Evolutionary conservation across 53 echinoderm and acorn worm genomes (phyloP).

Genomic region (Patiria pectinifera): DNA sequence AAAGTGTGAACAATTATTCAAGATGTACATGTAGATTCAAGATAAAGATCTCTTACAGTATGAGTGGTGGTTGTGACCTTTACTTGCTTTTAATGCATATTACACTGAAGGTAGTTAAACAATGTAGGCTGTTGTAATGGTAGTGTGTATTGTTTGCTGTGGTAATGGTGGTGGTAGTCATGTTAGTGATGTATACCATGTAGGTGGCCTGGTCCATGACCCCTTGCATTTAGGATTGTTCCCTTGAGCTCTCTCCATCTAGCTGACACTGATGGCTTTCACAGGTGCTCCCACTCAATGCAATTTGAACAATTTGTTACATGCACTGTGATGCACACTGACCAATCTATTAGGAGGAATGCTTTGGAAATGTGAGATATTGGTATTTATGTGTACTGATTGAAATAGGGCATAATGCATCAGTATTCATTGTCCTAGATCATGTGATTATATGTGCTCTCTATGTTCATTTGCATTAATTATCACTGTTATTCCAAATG

Average conservation of each 20-base stretch:
- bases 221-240: slow-evolving; percentile 32
- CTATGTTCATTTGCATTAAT: too few species aligned
- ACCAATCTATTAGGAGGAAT: neutral
- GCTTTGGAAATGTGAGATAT: neutral
- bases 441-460: neutral
- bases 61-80: neutral
- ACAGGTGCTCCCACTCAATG: slow-evolving; percentile 49
- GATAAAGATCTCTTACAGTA: too few species aligned
- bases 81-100: neutral
- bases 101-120: neutral
- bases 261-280: slow-evolving; percentile 47
- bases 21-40: neutral
- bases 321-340: slow-evolving; percentile 40
- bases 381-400: neutral
- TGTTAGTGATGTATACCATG: neutral
- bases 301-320: slow-evolving; percentile 47
- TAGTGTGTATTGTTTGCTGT: slow-evolving; percentile 36
- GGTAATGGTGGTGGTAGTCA: slow-evolving; percentile 2
- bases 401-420: neutral
- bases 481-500: too few species aligned
- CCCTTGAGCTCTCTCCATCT: slow-evolving; percentile 38
- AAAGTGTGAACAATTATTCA: neutral
- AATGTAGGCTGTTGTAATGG: slow-evolving; percentile 1
- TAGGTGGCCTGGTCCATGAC: slow-evolving; percentile 56
- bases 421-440: neutral